Percentiles rank a stretch among this genome's conserved stretches.
Conservation (phyloP, 53 echinoderm and acorn worm species). For the Actinopyga echinites region DNA sequence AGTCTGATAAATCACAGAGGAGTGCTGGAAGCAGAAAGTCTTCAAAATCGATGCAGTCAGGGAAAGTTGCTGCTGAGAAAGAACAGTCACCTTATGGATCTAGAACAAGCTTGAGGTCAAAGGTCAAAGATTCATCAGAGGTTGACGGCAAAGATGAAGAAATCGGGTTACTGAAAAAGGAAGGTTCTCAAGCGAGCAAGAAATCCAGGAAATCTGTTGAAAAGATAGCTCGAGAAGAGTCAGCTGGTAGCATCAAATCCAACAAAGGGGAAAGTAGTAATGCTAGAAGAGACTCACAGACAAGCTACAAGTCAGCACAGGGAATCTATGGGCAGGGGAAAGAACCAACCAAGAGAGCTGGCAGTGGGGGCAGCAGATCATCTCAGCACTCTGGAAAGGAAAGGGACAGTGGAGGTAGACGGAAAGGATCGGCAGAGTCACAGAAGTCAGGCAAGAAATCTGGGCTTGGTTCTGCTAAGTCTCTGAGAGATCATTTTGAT, state of each 20-base stretch:
- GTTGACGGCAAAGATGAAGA: neutral
- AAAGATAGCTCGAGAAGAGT: conserved; percentile 25
- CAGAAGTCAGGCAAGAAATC: neutral
- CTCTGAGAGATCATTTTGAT: neutral
- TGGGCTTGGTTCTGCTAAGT: neutral
- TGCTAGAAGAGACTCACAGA: conserved; percentile 37
- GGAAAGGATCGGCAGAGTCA: conserved; percentile 1
- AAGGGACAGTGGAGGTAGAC: neutral
- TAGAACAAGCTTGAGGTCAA: neutral
- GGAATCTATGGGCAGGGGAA: neutral
- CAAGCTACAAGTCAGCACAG: conserved; percentile 58
- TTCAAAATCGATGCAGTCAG: too few species aligned
- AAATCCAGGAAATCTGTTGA: neutral
- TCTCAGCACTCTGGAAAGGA: conserved; percentile 16
- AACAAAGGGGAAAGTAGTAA: neutral
- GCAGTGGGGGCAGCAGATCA: conserved; percentile 34
- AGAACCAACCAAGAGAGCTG: neutral
- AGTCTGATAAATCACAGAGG: neutral
- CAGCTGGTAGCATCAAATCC: conserved; percentile 12
- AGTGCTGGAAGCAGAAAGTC: neutral
- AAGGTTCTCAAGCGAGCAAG: neutral
- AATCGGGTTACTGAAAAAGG: neutral
- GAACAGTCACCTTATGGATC: neutral
- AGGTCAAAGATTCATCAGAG: neutral
- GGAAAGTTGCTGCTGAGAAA: neutral